These are phyloP conservation scores for Neodiprion fabricii DNA, from an alignment of 1,140 invertebrate genomes.

Conservation along the genomic window DNA sequence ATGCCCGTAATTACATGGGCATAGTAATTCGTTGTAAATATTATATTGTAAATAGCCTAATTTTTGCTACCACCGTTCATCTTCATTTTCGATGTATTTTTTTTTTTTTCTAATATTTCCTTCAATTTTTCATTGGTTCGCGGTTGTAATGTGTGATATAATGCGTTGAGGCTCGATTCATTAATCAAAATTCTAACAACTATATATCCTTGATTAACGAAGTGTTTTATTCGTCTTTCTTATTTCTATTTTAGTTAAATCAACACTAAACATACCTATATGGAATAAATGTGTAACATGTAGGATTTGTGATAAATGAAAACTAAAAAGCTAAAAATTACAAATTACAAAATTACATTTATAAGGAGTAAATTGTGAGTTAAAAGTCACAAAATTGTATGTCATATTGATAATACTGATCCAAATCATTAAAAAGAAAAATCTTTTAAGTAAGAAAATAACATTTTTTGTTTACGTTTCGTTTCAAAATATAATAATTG, in stretches of 20 bases:
- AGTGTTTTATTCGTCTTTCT: neutral
- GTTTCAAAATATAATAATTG: no score
- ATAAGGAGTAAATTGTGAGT: neutral
- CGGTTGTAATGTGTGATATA: constrained; percentile 3
- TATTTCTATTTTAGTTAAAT: neutral
- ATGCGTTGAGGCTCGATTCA: constrained; percentile 7
- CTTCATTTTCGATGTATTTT: neutral
- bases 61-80: neutral
- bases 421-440: neutral
- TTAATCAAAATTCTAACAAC: no score
- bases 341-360: no score
- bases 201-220: neutral
- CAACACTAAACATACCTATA: neutral
- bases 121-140: neutral
- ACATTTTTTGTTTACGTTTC: no score
- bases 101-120: neutral
- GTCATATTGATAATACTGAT: constrained; percentile 17
- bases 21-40: neutral
- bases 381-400: constrained; percentile 16
- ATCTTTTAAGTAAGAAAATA: no score
- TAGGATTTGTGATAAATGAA: constrained; percentile 11
- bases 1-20: no score
- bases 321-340: no score
- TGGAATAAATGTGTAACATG: neutral
- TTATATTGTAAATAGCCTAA: constrained; percentile 1